Conservation (phyloP, 2,113 vertebrate genomes). For the Sylvilagus bachmani region DNA sequence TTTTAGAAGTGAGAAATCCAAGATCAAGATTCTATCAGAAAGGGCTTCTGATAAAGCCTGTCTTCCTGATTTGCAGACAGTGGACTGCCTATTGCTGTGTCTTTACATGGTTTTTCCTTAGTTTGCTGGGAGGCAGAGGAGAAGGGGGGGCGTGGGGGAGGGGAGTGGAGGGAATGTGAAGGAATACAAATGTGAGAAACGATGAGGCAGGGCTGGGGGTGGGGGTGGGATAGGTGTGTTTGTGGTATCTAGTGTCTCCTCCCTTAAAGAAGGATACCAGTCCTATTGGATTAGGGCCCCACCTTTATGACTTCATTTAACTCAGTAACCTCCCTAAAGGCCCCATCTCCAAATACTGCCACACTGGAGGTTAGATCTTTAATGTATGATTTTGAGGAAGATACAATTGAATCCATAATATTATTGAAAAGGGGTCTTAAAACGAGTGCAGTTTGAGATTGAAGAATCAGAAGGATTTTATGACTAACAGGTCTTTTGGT, state of each 20-base stretch:
- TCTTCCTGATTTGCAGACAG: not conserved
- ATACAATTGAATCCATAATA: not conserved
- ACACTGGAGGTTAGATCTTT: not conserved
- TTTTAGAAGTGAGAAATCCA: not conserved
- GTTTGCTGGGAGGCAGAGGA: not conserved
- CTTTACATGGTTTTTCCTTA: not conserved
- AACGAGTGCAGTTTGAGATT: not conserved
- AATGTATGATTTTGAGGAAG: not conserved
- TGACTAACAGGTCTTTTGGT: not conserved
- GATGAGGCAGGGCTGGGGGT: no score
- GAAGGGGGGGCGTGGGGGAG: not conserved
- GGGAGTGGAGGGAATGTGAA: not conserved
- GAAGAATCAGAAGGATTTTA: not conserved
- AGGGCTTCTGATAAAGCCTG: not conserved
- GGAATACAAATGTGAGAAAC: not conserved
- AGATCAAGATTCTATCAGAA: not conserved
- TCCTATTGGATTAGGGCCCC: not conserved
- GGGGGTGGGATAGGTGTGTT: no score
- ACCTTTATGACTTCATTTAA: not conserved
- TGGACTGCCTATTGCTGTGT: not conserved
- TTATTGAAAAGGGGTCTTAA: not conserved
- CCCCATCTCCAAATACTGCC: no score
- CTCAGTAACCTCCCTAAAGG: not conserved
- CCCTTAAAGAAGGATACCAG: not conserved
- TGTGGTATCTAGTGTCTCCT: not conserved